Base-by-base conservation (phyloP, 35 echinoderm and acorn worm genomes). In the Lytechinus variegatus region DNA sequence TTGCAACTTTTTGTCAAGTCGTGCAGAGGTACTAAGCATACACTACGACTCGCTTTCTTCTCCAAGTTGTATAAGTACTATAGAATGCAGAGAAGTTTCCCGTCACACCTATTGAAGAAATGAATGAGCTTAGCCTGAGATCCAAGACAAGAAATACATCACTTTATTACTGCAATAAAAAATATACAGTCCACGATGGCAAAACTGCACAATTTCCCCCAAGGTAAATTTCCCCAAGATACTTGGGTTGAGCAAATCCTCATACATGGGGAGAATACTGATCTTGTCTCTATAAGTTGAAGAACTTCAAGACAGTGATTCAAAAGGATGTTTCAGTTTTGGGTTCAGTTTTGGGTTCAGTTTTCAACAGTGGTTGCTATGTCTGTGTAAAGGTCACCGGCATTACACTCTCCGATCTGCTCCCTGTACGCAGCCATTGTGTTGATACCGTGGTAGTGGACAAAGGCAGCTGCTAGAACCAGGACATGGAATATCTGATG, bases 401-500 rank as follows among this genome's bases (percentile, higher is more conserved):
- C 89, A 54, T 79, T 72, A 53, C 98, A 99, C 55, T 97, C 97
- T 56, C 98, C 98, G 5, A 99, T 93, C 21, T 91, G 54, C 54
- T 97, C 95, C 72, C 98, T 93, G 95, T 99, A 98, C 4, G 79
- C 66, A 10, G 96, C 96, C 97, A 99, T 99, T 9, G 93, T 94
- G 79, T 97, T 98, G 21, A 99, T 89, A 13, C 97, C 98, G 52
- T 99, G 98, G 89, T 97, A 99, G 66, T 99, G 98, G 8, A 97
- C 96, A 92, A 99, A 98, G 53, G 98, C 98, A 3, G 98, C 98
- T 1, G 97, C 98, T 54, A 99, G 96, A 51, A 99, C 98, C 72
- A 99, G 71, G 52, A 99, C 96, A 92, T 99, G 98, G 89, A 99
- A 99, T 61, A 99, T 97, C 87, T 99, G 98, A 88, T 99, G 98